A percentile compares a stretch with the other conserved stretches of the same genome.
These are phyloP conservation scores for Varanus salvator DNA, from an alignment of 2,113 vertebrate species.

Conservation along the genomic window DNA sequence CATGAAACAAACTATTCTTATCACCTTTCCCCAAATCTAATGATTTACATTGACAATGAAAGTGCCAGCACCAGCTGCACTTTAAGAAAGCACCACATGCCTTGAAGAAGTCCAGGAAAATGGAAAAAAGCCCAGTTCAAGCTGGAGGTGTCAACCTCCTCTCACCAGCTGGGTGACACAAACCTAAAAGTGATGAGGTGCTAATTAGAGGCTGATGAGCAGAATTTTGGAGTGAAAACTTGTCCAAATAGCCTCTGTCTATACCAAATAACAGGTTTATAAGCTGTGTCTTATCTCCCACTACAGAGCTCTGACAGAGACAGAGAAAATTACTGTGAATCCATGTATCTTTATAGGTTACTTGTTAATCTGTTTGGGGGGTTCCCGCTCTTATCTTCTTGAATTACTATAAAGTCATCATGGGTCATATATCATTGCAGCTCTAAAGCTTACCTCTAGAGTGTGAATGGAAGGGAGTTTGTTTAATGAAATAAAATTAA, in stretches of 20 bases:
- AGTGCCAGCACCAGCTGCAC: constrained; percentile 81
- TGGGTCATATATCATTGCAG: constrained; percentile 4
- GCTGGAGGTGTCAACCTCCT: constrained; percentile 79
- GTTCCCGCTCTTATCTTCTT: constrained; percentile 39
- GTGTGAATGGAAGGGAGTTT: neutral
- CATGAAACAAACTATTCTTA: constrained; percentile 82
- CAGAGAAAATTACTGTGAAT: constrained; percentile 52
- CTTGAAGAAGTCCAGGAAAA: constrained; percentile 77
- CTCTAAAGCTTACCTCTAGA: constrained; percentile 1
- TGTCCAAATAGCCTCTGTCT: constrained; percentile 69
- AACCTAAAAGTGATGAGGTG: constrained; percentile 82
- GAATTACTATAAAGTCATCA: constrained; percentile 51
- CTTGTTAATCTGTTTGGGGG: constrained; percentile 51
- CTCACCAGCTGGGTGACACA: constrained; percentile 79
- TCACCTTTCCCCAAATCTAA: constrained; percentile 79
- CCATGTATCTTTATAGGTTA: constrained; percentile 56
- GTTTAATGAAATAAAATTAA: neutral
- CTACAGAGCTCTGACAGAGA: constrained; percentile 47
- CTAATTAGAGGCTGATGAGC: constrained; percentile 83
- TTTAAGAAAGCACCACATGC: constrained; percentile 82
- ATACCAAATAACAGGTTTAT: constrained; percentile 64
- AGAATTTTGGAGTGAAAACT: constrained; percentile 75
- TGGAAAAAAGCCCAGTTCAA: constrained; percentile 79
- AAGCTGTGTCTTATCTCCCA: constrained; percentile 60
- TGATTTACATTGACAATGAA: constrained; percentile 82